Evolutionary conservation across 2,888 invertebrate genomes (phyloP), one percentile per base, ranked within the genome.

Genomic region (Hypercompe scribonia): DNA sequence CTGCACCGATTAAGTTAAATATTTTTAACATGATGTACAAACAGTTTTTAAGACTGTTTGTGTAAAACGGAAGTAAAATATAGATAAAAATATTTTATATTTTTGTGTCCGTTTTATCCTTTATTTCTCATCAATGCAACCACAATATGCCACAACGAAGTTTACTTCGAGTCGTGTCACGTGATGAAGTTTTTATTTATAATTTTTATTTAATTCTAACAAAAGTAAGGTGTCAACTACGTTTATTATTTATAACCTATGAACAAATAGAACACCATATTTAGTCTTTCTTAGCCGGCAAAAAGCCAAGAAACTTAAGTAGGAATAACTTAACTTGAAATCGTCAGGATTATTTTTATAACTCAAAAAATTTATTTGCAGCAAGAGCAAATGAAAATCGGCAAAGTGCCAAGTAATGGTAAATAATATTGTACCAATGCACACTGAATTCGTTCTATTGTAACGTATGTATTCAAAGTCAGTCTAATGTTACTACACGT

Each of bases 361-460:
- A 82, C 46, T 68, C 34, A 54, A 54, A 50, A 68, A 54, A 68
- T 50, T 34, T 33, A 21, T 68, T 68, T 77, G 50, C 65, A 68
- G 39, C 34, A 68, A 68, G 64, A 75, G 39, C 46, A 64, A 36
- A 61, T 42, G 36, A 13, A 70, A 66, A 78, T 76, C 84, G 82
- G 86, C 84, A 74, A 72, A 73, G 36, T 15, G 77, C 86, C 77
- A 82, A 75, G 75, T 67, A 72, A 75, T 79, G 65, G 50, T 61
- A 76, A 64, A 71, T 46, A 68, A 58, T 58, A 72, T 69, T 39
- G 36, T 68, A 58, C 68, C 64, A 46, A 74, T 74, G 75, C 72
- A 69, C 66, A 65, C 63, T 54, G 24, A 69, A 63, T 67, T 68
- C 33, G 1, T 50, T 33, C n/a, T 33, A 28, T 33, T 31, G 50